Evolutionary conservation across 2,888 invertebrate genomes (phyloP), one percentile per base, ranked within the genome.

Genomic region (Hypomecis atomaria): DNA sequence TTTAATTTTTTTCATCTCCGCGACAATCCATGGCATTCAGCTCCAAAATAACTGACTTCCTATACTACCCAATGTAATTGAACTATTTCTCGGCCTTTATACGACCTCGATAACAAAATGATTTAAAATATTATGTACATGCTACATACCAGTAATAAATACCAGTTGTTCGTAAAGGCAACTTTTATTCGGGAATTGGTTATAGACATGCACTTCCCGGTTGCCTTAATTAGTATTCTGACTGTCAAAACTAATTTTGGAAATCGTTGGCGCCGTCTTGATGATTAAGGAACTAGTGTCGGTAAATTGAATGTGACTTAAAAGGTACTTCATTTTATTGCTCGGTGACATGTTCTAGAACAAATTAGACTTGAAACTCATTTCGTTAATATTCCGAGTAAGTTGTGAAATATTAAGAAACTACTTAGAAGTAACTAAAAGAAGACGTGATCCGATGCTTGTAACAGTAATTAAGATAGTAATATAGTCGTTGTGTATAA

Each of bases 161-260:
- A 70, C 60, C 65, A 65, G 57, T 48, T 69, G 23, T 45, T 48
- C 54, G 63, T 67, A 65, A 66, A 58, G 60, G 63, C 58, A 52
- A 61, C 52, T 59, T 52, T 60, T 55, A 56, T 64, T 61, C 48
- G 43, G 68, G 67, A 74, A 77, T 74, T 71, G 71, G 52, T 42
- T 52, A 60, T 64, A 69, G 62, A 63, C 71, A 77, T 72, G 76
- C 73, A 77, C 74, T 81, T 81, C 79, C 80, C 67, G 75, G 53
- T 78, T 44, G 65, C 69, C 72, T 75, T 72, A 64, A 70, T 70
- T 62, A 71, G 36, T 64, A 70, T 68, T 68, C 63, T 13, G 61
- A 65, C 56, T 45, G 65, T 58, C 65, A 63, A 59, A 68, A 65
- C 13, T 57, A 48, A 57, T 57, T 57, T 53, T 37, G 13, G 56